These are phyloP conservation scores for Elephas maximus DNA, from an alignment of 2,113 vertebrate genomes.

Conservation along the genomic window DNA sequence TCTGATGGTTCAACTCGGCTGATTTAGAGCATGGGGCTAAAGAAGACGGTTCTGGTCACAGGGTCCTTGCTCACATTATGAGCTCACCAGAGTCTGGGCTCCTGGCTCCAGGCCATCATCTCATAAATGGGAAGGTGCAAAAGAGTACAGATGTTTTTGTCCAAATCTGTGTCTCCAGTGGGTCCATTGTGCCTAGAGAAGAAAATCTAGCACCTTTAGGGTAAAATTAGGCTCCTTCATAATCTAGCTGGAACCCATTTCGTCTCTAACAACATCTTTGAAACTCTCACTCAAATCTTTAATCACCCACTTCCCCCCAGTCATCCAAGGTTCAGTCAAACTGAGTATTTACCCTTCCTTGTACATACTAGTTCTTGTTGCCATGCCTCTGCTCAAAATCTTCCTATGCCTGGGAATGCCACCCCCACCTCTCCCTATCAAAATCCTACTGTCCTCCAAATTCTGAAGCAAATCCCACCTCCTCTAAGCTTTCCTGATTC, in stretches of 20 bases:
- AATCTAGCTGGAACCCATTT: too few relatives aligned
- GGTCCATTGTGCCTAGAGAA: not conserved
- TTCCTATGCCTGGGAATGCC: not conserved
- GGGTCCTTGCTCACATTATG: not conserved
- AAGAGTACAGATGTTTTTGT: not conserved
- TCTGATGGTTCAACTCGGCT: fast-evolving
- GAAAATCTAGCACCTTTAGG: not conserved
- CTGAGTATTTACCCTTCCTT: not conserved
- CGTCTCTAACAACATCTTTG: not conserved
- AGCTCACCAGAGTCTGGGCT: not conserved
- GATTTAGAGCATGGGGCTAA: fast-evolving
- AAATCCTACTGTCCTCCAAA: not conserved
- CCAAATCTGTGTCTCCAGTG: not conserved
- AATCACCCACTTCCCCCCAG: not conserved
- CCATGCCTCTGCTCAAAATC: not conserved
- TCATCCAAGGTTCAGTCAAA: not conserved
- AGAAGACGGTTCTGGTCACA: not conserved
- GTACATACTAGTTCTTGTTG: not conserved
- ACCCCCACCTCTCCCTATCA: not conserved
- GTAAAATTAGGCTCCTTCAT: not conserved
- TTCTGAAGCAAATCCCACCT: not conserved
- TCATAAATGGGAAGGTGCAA: not conserved
- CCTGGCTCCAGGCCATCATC: not conserved
- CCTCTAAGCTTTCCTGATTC: not conserved
- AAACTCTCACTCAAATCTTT: not conserved